Evolutionary conservation across 2,888 invertebrate genomes (phyloP), one percentile per base, ranked within the genome.

Genomic region (Lepidocyrtoides sp.): DNA sequence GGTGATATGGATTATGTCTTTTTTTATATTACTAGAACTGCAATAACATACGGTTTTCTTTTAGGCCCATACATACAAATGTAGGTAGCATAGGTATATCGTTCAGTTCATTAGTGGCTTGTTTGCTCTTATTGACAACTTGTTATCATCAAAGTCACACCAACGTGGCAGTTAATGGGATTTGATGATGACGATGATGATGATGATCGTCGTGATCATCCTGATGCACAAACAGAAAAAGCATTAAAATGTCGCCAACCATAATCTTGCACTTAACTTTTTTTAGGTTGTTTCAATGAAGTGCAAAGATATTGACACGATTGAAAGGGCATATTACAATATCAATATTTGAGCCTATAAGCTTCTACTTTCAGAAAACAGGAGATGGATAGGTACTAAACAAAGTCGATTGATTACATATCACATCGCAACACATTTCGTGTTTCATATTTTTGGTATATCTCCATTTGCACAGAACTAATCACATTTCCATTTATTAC

Each of bases 41-140:
- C n/a, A n/a, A n/a, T n/a, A n/a, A n/a, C n/a, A n/a, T n/a, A n/a
- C n/a, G n/a, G n/a, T n/a, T n/a, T n/a, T n/a, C n/a, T n/a, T n/a
- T n/a, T 72, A 66, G n/a, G 20, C 23, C 60, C 14, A 77, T 51
- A 51, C 26, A 48, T 51, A 32, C 14, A 17, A 32, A 2, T 14
- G 8, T 29, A 79, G 2, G 7, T 20, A 66, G n/a, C n/a, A n/a
- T n/a, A n/a, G n/a, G n/a, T 32, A 66, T 66, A 32, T 29, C 32
- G 17, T 41, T 41, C 54, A 32, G 17, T 63, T 84, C 84, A 84
- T 69, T 84, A 51, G 29, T 17, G 32, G 20, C 32, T 85, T 85
- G 85, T 66, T 72, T 69, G 75, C 85, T 75, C 48, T 86, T 77
- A 77, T 77, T 86, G 86, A 86, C 86, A 86, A 72, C 72, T 69